These are phyloP conservation scores for Orthosia incerta DNA, from an alignment of 2,888 invertebrate species.

Conservation along the genomic window DNA sequence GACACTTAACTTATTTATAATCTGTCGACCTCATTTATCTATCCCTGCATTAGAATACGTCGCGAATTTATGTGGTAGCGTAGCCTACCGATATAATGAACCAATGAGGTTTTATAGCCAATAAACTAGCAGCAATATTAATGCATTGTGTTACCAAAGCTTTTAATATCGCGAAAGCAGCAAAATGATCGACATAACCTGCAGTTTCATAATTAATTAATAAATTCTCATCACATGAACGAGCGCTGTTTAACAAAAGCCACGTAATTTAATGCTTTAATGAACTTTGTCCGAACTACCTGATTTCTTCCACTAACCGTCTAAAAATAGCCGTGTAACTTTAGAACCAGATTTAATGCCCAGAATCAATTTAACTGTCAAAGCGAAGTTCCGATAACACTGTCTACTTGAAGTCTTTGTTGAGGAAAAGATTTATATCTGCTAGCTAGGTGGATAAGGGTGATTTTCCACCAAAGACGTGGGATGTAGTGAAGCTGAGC, in stretches of 20 bases:
- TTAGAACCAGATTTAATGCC: slow-evolving; percentile 19
- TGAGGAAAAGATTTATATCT: slow-evolving; percentile 24
- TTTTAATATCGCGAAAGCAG: slow-evolving; percentile 18
- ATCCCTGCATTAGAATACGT: neutral
- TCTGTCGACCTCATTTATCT: slow-evolving; percentile 23
- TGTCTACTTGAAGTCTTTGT: slow-evolving; percentile 45
- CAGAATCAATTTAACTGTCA: slow-evolving; percentile 31
- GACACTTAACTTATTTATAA: slow-evolving; percentile 12
- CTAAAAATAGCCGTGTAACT: slow-evolving; percentile 17
- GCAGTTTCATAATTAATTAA: slow-evolving; percentile 21
- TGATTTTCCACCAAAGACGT: too few species aligned
- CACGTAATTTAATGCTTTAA: neutral
- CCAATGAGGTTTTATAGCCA: slow-evolving; percentile 41
- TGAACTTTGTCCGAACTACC: neutral
- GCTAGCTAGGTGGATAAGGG: neutral
- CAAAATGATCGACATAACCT: slow-evolving; percentile 14
- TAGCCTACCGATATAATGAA: slow-evolving; percentile 32
- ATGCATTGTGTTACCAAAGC: slow-evolving; percentile 24
- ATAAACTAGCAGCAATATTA: slow-evolving; percentile 37
- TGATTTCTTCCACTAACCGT: neutral
- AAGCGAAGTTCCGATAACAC: slow-evolving; percentile 28
- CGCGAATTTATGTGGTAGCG: slow-evolving; percentile 6
- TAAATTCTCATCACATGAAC: neutral
- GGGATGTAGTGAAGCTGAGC: too few species aligned
- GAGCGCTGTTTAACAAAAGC: slow-evolving; percentile 5